phyloP scores from a whole-genome alignment of 2,113 vertebrate genomes.

The Perca fluviatilis region DNA sequence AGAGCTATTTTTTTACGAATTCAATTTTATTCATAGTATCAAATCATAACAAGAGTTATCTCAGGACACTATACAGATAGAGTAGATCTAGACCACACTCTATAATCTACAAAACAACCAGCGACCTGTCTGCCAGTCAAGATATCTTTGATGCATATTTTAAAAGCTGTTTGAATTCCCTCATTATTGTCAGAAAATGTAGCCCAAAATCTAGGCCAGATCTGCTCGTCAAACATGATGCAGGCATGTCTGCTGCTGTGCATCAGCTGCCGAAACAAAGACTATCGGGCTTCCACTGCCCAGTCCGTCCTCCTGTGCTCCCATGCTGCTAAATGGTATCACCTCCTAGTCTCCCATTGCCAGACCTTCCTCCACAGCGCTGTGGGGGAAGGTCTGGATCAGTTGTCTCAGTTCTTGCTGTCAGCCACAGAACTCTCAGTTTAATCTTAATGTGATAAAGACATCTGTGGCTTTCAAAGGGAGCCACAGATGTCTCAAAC shows the following conservation, averaged over 20 bases:
- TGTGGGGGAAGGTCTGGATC: no score
- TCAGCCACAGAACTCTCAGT: no score
- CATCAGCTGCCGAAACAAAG: slow-evolving; percentile 31
- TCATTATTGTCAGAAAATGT: slow-evolving; percentile 35
- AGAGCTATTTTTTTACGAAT: neutral
- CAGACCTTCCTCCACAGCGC: no score
- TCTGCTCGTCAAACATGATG: slow-evolving; percentile 20
- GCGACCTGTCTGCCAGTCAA: slow-evolving; percentile 9
- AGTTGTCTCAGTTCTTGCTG: no score
- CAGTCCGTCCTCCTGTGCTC: neutral
- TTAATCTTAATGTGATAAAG: no score
- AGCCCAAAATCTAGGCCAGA: slow-evolving; percentile 45
- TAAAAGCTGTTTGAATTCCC: slow-evolving; percentile 43
- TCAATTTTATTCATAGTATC: no score
- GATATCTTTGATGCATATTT: slow-evolving; percentile 16
- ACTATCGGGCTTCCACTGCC: neutral
- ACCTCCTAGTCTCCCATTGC: neutral
- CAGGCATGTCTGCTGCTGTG: slow-evolving; percentile 13
- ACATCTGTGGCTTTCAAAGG: neutral
- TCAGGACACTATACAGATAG: no score
- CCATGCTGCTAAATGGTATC: neutral
- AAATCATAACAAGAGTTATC: no score
- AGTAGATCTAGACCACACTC: no score
- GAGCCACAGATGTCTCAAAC: neutral
- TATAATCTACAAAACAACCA: neutral